Conservation (phyloP, 2,797 vertebrate genomes). For the Danio jaintianensis region DNA sequence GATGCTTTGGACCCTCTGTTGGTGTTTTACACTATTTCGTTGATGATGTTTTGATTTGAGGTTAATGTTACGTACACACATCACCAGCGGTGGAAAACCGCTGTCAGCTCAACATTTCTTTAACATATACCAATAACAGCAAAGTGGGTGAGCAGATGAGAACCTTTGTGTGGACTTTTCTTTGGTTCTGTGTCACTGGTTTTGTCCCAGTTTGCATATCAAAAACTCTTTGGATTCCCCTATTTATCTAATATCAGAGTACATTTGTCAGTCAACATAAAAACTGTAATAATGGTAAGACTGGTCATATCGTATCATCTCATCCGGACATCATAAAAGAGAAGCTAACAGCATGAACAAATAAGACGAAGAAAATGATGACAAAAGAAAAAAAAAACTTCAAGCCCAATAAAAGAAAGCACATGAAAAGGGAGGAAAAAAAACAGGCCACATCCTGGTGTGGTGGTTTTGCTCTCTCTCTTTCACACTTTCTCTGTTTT, state of each 20-base stretch:
- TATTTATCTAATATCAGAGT: background rate
- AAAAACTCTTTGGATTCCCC: conserved; percentile 27
- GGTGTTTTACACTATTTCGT: conserved; percentile 12
- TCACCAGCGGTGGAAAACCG: conserved; percentile 37
- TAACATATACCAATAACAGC: conserved; percentile 30
- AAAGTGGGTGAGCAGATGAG: conserved; percentile 48
- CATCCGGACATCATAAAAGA: background rate
- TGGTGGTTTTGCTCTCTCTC: conserved; percentile 52
- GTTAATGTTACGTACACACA: conserved; percentile 13
- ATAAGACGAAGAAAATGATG: conserved; percentile 21
- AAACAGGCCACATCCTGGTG: conserved; percentile 60
- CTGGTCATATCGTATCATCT: background rate
- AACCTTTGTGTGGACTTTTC: conserved; percentile 41
- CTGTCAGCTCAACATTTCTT: conserved; percentile 24
- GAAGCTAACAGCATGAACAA: background rate
- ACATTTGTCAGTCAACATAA: conserved; percentile 5
- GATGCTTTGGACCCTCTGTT: conserved; percentile 1
- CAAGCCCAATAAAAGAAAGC: conserved; percentile 57
- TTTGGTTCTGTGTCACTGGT: background rate
- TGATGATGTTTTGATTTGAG: conserved; percentile 34
- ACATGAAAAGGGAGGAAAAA: conserved; percentile 59
- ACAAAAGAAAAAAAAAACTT: conserved; percentile 44
- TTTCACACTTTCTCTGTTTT: conserved; percentile 32
- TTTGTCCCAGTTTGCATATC: conserved; percentile 38
- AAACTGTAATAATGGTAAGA: background rate